Base-by-base conservation (phyloP, 2,113 vertebrate species). In the Alethe castanea region DNA sequence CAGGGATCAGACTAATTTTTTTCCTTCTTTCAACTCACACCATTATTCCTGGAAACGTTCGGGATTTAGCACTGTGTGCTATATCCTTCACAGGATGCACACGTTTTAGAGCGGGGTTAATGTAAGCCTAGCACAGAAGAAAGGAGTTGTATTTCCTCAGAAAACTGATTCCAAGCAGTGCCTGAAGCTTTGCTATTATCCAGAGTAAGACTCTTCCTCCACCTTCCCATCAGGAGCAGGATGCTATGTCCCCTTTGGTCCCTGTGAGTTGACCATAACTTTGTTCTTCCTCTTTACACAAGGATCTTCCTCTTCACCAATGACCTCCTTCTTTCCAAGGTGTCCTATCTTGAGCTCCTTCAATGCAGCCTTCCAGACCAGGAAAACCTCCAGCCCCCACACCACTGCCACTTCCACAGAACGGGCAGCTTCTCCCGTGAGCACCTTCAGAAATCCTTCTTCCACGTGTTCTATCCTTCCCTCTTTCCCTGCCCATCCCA, bases 161-260 rank as follows among this genome's bases (percentile, higher is more conserved):
- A 73, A 93, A 93, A 62, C 38, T 7, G 35, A 83, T 11, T 14
- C 2, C 12, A 50, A 33, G 53, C 66, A 53, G 25, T 14, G 54
- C 36, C 71, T 60, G 24, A 42, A 54, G 45, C 67, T 71, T 59
- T 78, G 28, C 42, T 3, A 2, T 24, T 31, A 60, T 6, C 26
- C 25, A n/a, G 31, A n/a, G 53, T 0, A 15, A 44, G 52, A 57
- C 31, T 56, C 29, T 52, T 36, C 54, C 35, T 61, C 19, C 36
- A 25, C 36, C 14, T n/a, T 56, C 52, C 88, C 48, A 35, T 2
- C 23, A 14, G 45, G 22, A 83, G 64, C 24, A 26, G 59, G 45
- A 33, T 0, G 1, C n/a, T 35, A 0, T 0, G 1, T 33, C 24
- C 35, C 40, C 23, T 67, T 20, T 45, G 5, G 11, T 17, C 48